These are phyloP conservation scores for Centrocercus urophasianus DNA, from an alignment of 2,113 vertebrate genomes.

Conservation along the genomic window DNA sequence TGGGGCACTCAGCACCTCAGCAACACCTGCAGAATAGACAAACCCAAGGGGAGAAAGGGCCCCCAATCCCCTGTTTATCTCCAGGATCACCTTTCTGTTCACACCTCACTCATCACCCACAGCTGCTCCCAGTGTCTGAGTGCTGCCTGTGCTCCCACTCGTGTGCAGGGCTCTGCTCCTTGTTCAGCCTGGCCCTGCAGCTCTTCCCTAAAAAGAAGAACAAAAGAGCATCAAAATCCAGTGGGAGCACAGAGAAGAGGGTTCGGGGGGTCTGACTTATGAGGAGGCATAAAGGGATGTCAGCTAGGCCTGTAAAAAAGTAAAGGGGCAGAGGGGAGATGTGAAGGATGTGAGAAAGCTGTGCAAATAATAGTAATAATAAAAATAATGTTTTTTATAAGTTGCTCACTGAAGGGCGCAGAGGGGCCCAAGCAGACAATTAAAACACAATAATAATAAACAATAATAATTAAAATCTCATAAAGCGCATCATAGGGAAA, in stretches of 20 bases:
- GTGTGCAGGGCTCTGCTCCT: neutral
- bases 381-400: neutral
- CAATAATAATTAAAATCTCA: slow-evolving; percentile 47
- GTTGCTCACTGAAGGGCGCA: neutral
- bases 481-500: neutral
- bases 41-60: neutral
- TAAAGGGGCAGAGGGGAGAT: neutral
- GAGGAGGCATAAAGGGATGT: neutral
- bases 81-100: neutral
- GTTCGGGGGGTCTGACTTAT: neutral
- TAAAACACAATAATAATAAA: slow-evolving; percentile 47
- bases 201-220: neutral
- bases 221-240: neutral
- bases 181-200: neutral
- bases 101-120: neutral
- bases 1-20: rapidly evolving
- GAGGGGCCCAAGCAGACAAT: slow-evolving; percentile 2
- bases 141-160: neutral
- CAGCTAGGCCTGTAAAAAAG: neutral
- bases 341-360: neutral
- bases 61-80: rapidly evolving
- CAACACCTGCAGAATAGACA: rapidly evolving
- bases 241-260: neutral
- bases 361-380: neutral
- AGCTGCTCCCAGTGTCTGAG: neutral